A percentile compares a stretch with the other conserved stretches of the same genome.
Evolutionary conservation across 2,888 invertebrate species (phyloP).

Genomic region (Abrostola triplasia): DNA sequence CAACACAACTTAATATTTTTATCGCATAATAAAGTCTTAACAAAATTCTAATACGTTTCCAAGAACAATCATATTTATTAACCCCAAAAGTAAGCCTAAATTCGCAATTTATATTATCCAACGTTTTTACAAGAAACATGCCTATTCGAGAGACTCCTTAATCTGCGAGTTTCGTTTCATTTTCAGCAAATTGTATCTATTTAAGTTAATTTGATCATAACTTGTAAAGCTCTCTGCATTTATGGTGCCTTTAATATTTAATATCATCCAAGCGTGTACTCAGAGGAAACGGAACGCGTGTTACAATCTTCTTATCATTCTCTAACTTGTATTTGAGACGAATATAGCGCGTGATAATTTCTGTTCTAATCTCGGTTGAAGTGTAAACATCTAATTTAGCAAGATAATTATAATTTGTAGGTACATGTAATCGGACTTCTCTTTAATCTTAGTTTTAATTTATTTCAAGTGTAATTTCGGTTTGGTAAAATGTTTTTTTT

Average conservation of each 20-base stretch:
- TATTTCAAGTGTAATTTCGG: background rate
- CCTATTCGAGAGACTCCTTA: conserved; percentile 9
- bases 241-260: conserved; percentile 27
- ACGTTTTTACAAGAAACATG: background rate
- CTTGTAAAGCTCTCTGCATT: conserved; percentile 23
- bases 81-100: background rate
- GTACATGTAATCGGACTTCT: background rate
- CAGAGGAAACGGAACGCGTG: conserved; percentile 8
- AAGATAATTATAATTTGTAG: background rate
- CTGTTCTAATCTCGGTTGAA: conserved; percentile 7
- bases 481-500: background rate
- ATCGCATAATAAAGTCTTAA: background rate
- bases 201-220: conserved; percentile 31
- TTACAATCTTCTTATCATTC: conserved; percentile 31
- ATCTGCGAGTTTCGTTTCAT: conserved; percentile 17
- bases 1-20: too few species aligned
- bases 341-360: conserved; percentile 20
- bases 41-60: too few species aligned
- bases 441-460: background rate
- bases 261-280: conserved; percentile 16
- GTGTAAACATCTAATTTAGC: conserved; percentile 3
- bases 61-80: too few species aligned
- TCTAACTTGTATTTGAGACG: conserved; percentile 5
- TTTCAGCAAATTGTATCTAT: conserved; percentile 25
- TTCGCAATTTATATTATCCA: conserved; percentile 4